phyloP scores from a whole-genome alignment of 30 jellyfish, hydroid and myxozoan species.

The Rhopilema esculentum region DNA sequence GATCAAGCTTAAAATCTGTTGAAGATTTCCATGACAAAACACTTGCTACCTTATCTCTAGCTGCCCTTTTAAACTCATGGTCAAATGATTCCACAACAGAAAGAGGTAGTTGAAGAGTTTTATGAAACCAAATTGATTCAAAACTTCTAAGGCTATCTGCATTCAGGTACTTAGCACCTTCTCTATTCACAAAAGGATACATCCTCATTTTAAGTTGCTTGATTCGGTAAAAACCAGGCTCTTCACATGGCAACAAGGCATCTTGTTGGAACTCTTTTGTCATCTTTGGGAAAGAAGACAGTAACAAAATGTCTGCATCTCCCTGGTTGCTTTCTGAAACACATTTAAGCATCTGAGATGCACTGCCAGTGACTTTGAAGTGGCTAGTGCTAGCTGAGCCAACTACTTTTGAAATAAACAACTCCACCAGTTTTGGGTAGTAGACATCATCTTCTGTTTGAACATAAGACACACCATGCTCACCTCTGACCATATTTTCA shows the following conservation, averaged over 20 bases:
- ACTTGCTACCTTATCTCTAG: slow-evolving; percentile 31
- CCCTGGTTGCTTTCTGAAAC: slow-evolving; percentile 49
- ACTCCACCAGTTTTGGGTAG: slow-evolving; percentile 15
- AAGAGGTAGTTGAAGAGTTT: slow-evolving; percentile 11
- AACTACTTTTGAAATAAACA: neutral
- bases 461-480: slow-evolving; percentile 45
- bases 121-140: slow-evolving; percentile 59
- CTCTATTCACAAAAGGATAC: slow-evolving; percentile 39
- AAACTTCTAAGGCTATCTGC: slow-evolving; percentile 52
- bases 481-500: slow-evolving; percentile 12
- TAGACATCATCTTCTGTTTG: slow-evolving; percentile 24
- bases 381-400: slow-evolving; percentile 13
- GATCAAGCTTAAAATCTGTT: neutral
- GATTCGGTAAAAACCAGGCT: slow-evolving; percentile 49
- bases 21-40: slow-evolving; percentile 50
- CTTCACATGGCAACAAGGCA: slow-evolving; percentile 30
- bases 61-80: slow-evolving; percentile 30
- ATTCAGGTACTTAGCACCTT: slow-evolving; percentile 7
- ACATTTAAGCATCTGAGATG: slow-evolving; percentile 59
- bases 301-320: slow-evolving; percentile 41
- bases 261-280: slow-evolving; percentile 3
- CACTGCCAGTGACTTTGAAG: slow-evolving; percentile 58
- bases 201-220: slow-evolving; percentile 2
- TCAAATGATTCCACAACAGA: slow-evolving; percentile 35
- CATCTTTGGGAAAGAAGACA: slow-evolving; percentile 52